Evolutionary conservation across 2,888 invertebrate species (phyloP), one percentile per base, ranked within the genome.

Genomic region (Trachelus tabidus): DNA sequence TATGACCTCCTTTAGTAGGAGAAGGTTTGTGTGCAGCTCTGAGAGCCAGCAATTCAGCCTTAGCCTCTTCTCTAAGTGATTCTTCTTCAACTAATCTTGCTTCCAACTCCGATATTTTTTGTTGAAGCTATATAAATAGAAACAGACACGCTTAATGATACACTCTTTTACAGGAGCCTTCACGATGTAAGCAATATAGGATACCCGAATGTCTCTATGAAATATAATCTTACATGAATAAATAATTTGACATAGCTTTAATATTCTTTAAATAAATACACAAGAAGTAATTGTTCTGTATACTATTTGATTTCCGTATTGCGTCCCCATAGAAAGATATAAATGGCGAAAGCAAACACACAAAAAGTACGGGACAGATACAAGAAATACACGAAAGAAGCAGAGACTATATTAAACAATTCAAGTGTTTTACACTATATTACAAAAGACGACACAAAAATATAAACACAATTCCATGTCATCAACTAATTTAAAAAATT

Each of bases 91-190:
- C 89, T 83, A 94, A 85, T 85, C 93, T 92, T 34, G 86, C 88
- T 88, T 94, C 92, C 81, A 93, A 89, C 23, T 92, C 87, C 78
- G 92, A 92, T 86, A 93, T 92, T 90, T 93, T 93, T 75, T 92
- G 92, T 89, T 93, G 93, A 92, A 93, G 92, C 93, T 93, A 89
- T 69, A 83, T 82, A 79, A 78, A 83, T 79, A 81, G 76, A 79
- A 84, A 71, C 56, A 23, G 56, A 9, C 56, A 56, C 23, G 56
- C 9, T 56, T 56, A 56, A 23, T 23, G 56, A 23, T 56, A 56
- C 23, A 15, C 56, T 56, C 23, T 56, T 56, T 6, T 6, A 23
- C 56, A 23, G 9, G 23, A 56, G 2, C 15, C 23, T 23, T 56
- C 56, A 56, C 15, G 23, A 23, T 56, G 23, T 56, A 56, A 56